A percentile compares a stretch with the other conserved stretches of the same genome.
Conservation (phyloP, 2,797 vertebrate species). For the Anisognathus igniventris region DNA sequence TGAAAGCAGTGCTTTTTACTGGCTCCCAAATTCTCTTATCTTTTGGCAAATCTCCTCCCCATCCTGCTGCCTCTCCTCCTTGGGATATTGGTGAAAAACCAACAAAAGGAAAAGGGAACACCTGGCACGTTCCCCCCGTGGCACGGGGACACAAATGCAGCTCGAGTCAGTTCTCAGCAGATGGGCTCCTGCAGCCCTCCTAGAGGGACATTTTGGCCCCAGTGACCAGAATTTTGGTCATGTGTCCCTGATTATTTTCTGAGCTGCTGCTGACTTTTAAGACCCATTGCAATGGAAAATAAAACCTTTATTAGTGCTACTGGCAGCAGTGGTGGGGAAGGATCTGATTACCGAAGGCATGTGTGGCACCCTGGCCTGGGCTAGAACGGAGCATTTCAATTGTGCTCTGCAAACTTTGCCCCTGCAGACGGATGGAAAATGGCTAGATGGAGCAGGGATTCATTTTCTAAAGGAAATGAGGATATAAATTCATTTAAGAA, state of each 20-base stretch:
- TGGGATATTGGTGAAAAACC: neutral
- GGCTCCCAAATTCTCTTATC: conserved; percentile 16
- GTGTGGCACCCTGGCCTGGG: neutral
- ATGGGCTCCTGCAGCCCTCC: neutral
- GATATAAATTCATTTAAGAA: conserved; percentile 68
- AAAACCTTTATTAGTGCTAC: conserved; percentile 32
- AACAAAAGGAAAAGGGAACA: neutral
- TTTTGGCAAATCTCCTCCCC: conserved; percentile 34
- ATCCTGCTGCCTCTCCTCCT: conserved; percentile 1
- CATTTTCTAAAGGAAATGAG: conserved; percentile 67
- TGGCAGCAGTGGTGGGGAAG: neutral
- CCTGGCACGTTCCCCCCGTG: fast-evolving
- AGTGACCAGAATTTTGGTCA: neutral
- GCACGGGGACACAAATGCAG: neutral
- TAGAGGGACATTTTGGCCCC: neutral
- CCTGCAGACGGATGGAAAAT: conserved; percentile 50
- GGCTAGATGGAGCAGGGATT: conserved; percentile 50
- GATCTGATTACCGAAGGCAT: conserved; percentile 4
- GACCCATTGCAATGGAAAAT: conserved; percentile 42
- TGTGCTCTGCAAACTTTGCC: conserved; percentile 55
- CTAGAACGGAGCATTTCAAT: neutral
- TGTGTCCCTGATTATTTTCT: conserved; percentile 7
- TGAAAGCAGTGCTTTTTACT: conserved; percentile 6
- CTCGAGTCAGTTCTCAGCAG: neutral
- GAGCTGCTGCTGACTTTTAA: conserved; percentile 49